Base-by-base conservation (phyloP, 2,797 vertebrate species). In the Kryptolebias ocellatus region DNA sequence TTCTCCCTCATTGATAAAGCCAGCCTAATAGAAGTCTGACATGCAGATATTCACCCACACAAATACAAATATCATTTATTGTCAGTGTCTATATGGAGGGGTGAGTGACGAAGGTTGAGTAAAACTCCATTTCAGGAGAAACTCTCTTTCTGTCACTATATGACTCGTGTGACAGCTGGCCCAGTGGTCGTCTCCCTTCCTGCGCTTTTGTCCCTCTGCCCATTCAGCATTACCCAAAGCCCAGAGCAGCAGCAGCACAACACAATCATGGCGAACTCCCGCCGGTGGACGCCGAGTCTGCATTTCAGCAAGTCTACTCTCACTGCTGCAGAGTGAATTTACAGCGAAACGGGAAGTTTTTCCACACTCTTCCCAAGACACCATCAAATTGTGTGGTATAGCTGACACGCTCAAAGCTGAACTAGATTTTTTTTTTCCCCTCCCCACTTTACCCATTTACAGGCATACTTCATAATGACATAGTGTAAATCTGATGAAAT, bases 171-270 rank as follows among this genome's bases (percentile, higher is more conserved):
- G 92, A 90, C 90, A 92, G 86, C 80, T 88, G 87, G 87, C 83
- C 84, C 80, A 79, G 67, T 85, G 88, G 89, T 92, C 90, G 87
- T 79, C 83, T 83, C 87, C 84, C 84, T 81, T 78, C 72, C 86
- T 89, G 83, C 80, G 84, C 75, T 82, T 83, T 85, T 88, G 83
- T 90, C 83, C 85, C 80, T 74, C 73, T 93, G 90, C 89, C 88
- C 86, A 92, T 92, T 94, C 93, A 93, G 93, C 90, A 92, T 70
- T 81, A 88, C 81, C 82, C 78, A 87, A 85, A 90, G 77, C 81
- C 85, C 89, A 83, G 67, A 67, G 70, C 88, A 81, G 78, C 85
- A 80, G 83, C 77, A 85, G 83, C 87, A 80, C 82, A 90, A 84
- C 89, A 90, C 86, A 90, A 92, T 90, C 87, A 89, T 52, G 46